These are phyloP conservation scores for Philereme transversata DNA, from an alignment of 2,888 invertebrate species.

Conservation along the genomic window DNA sequence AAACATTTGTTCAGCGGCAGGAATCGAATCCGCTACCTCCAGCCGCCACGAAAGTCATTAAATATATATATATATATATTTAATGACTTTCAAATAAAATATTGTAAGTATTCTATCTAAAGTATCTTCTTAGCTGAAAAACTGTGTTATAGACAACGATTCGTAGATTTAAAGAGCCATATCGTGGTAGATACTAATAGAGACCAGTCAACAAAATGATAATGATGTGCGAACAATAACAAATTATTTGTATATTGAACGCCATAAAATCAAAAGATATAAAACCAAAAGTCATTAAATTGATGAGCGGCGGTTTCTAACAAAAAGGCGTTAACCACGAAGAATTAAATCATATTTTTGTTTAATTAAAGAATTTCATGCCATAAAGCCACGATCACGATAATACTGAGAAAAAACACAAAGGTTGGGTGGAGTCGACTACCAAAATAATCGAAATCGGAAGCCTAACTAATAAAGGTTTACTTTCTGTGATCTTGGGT, in stretches of 20 bases:
- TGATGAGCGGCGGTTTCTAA: conserved; percentile 71
- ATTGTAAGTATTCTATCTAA: too few relatives aligned
- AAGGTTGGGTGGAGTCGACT: conserved; percentile 41
- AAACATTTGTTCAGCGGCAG: too few relatives aligned
- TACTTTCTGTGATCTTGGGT: conserved; percentile 11
- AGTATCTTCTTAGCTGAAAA: too few relatives aligned
- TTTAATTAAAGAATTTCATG: conserved; percentile 78
- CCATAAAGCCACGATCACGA: conserved; percentile 66
- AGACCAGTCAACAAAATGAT: conserved; percentile 14
- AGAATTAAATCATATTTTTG: conserved; percentile 72
- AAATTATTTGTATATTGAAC: conserved; percentile 39
- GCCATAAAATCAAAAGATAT: conserved; percentile 39
- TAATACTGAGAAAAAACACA: conserved; percentile 52
- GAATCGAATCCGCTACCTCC: too few relatives aligned
- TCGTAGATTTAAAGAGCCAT: too few relatives aligned
- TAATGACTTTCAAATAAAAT: too few relatives aligned
- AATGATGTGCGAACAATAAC: conserved; percentile 31
- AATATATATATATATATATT: too few relatives aligned
- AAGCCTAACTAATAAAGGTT: conserved; percentile 51
- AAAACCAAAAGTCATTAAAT: conserved; percentile 73
- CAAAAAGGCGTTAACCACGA: conserved; percentile 73
- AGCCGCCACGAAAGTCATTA: too few relatives aligned
- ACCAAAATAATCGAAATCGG: conserved; percentile 52
- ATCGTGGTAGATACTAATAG: neutral
- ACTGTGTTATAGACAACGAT: too few relatives aligned